These are phyloP conservation scores for Cheilosia vernalis DNA, from an alignment of 2,888 invertebrate species.

Conservation along the genomic window DNA sequence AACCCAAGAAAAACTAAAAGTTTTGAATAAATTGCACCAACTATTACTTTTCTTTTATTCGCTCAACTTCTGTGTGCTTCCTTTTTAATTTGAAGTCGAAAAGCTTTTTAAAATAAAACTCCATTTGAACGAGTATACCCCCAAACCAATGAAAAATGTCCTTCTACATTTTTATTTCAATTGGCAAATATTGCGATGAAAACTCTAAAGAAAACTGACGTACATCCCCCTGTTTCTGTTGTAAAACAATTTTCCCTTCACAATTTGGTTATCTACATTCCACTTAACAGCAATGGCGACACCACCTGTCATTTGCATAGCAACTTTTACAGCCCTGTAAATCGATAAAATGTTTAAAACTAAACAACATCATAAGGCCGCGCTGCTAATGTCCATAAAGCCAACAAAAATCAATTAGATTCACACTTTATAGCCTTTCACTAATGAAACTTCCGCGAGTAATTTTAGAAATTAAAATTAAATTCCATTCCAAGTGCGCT, in stretches of 20 bases:
- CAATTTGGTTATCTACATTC: background rate
- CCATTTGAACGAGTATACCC: too few relatives aligned
- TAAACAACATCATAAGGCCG: constrained; percentile 20
- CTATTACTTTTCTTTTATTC: too few relatives aligned
- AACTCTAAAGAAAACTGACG: too few relatives aligned
- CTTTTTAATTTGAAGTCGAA: too few relatives aligned
- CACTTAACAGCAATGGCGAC: background rate
- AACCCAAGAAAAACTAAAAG: too few relatives aligned
- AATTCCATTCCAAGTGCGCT: constrained; percentile 22
- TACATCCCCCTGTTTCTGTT: too few relatives aligned
- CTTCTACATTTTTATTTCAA: too few relatives aligned
- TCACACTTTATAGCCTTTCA: constrained; percentile 42
- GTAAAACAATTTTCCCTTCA: background rate
- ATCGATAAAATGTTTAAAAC: constrained; percentile 27
- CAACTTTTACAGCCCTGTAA: background rate
- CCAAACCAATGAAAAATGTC: too few relatives aligned
- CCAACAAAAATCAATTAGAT: constrained; percentile 48
- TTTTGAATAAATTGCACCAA: too few relatives aligned
- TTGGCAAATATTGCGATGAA: too few relatives aligned
- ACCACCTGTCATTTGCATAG: constrained; percentile 17
- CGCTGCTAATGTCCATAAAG: background rate
- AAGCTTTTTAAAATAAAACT: too few relatives aligned
- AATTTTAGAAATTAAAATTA: constrained; percentile 51
- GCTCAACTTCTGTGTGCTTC: too few relatives aligned
- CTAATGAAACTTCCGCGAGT: constrained; percentile 47